Base-by-base conservation (phyloP, 2,113 vertebrate genomes). In the Acanthochromis polyacanthus region DNA sequence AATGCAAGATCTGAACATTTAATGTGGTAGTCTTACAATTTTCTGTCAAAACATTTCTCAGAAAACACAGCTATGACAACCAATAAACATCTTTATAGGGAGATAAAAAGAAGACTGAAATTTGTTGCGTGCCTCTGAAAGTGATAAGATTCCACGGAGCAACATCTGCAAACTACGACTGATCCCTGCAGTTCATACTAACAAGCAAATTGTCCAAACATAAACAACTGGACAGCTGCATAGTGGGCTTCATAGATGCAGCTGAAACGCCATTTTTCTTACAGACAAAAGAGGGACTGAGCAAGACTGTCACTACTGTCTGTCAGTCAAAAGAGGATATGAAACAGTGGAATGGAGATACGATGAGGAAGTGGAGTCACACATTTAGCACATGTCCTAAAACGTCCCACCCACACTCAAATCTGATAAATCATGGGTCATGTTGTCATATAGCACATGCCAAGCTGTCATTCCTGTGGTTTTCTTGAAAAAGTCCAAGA, bases 311-410 rank as follows among this genome's bases (percentile, higher is more conserved):
- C 75, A 76, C 84, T 69, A 70, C 40, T 63, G 71, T 69, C 71
- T 67, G 62, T 61, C 51, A 55, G 46, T 76, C 69, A 92, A 93
- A 92, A 91, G 90, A 89, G 90, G 93, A 94, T 88, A 74, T 90
- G 93, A 92, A 87, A 92, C 75, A 51, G 66, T 50, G 79, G 69
- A 77, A 51, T 52, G 55, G 61, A 75, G 85, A 46, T 55, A 28
- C 78, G 73, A 92, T 89, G 90, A 91, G 92, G 93, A 94, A 94
- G 89, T 93, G 72, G 76, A 90, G 89, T 92, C 92, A 93, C 76
- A 88, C 88, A 89, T 80, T 87, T 81, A 89, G 89, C 92, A 91
- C 89, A 94, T 92, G 91, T 57, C 62, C 78, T n/a, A 45, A 83
- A 84, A 71, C 0, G 61, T 69, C 85, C 90, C 89, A 77, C 89